Conservation (phyloP, 1,140 invertebrate species). For the Diorhabda elongata region DNA sequence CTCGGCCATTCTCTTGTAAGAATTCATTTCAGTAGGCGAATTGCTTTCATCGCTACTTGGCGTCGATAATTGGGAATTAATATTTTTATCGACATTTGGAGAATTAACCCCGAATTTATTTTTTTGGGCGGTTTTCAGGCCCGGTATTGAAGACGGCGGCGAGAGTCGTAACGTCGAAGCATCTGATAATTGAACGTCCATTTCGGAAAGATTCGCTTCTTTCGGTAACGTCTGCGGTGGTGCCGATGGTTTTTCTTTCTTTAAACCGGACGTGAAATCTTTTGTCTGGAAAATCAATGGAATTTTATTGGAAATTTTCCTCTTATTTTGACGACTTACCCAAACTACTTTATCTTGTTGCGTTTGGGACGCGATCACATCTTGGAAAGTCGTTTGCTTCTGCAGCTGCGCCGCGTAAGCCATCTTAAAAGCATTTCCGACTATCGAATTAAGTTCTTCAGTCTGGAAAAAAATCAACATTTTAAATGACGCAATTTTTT, state of each 20-base stretch:
- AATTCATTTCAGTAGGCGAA: slow-evolving; percentile 83
- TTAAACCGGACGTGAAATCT: slow-evolving; percentile 37
- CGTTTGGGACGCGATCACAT: slow-evolving; percentile 46
- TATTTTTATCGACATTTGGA: slow-evolving; percentile 47
- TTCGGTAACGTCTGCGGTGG: slow-evolving; percentile 18
- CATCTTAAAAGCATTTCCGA: slow-evolving; percentile 89
- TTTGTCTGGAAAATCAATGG: slow-evolving; percentile 31
- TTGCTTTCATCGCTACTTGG: slow-evolving; percentile 81
- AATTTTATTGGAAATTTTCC: neutral
- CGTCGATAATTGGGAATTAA: slow-evolving; percentile 58
- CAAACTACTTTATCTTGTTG: slow-evolving; percentile 44
- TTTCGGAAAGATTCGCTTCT: slow-evolving; percentile 45
- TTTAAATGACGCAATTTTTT: too few relatives aligned
- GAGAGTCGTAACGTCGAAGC: slow-evolving; percentile 52
- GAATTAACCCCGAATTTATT: slow-evolving; percentile 53
- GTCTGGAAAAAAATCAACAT: slow-evolving; percentile 57
- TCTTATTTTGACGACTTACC: slow-evolving; percentile 29
- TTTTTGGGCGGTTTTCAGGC: slow-evolving; percentile 50
- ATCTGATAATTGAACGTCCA: slow-evolving; percentile 54
- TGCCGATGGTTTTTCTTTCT: slow-evolving; percentile 34
- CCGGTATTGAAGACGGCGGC: slow-evolving; percentile 53
- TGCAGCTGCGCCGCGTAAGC: slow-evolving; percentile 83
- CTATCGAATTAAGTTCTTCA: slow-evolving; percentile 80
- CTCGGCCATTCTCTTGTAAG: slow-evolving; percentile 74
- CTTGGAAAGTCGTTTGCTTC: slow-evolving; percentile 55